Evolutionary conservation across 2,113 vertebrate genomes (phyloP), one percentile per base, ranked within the genome.

Genomic region (Platycercus adscitus): DNA sequence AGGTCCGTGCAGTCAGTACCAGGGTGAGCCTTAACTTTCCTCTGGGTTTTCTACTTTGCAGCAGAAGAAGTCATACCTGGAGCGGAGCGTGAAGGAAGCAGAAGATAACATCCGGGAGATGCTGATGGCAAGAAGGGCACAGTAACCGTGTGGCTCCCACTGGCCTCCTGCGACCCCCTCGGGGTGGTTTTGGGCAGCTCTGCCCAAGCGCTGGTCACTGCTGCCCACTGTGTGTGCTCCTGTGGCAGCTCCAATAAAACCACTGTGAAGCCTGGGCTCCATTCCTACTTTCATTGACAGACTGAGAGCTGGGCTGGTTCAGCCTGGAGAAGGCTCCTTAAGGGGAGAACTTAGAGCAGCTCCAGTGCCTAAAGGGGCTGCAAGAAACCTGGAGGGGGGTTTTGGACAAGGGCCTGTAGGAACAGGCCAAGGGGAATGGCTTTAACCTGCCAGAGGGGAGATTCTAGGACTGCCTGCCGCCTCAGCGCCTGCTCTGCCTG

Each of bases 101-200:
- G 99, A 99, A 70, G 99, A 99, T 95, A 99, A 99, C 91, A 99
- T 99, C 95, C 97, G 99, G 93, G 99, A 99, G 92, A 99, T 99
- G 99, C 97, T 99, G 93, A 98, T 99, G 98, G 98, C 99, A n/a
- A 97, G 99, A 72, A 98, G 99, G 92, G 97, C 99, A 4, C 99
- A 99, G 83, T 99, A 98, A 98, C 75, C 11, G 23, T 7, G 37
- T 2, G 18, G 52, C 8, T 15, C 2, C 33, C 39, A 23, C 35
- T 1, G 11, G 23, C 7, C 68, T 55, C 35, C 52, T 2, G 24
- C 2, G 25, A 8, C 31, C 10, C 29, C 63, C 19, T 28, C 5
- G 4, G 58, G 17, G 18, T 33, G 61, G 18, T 9, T 41, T 23
- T 16, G 63, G 44, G 68, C 50, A 69, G 35, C 28, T 11, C 31